A percentile compares a stretch with the other conserved stretches of the same genome.
Conservation (phyloP, 2,888 invertebrate genomes). For the Isotomurus palustris region DNA sequence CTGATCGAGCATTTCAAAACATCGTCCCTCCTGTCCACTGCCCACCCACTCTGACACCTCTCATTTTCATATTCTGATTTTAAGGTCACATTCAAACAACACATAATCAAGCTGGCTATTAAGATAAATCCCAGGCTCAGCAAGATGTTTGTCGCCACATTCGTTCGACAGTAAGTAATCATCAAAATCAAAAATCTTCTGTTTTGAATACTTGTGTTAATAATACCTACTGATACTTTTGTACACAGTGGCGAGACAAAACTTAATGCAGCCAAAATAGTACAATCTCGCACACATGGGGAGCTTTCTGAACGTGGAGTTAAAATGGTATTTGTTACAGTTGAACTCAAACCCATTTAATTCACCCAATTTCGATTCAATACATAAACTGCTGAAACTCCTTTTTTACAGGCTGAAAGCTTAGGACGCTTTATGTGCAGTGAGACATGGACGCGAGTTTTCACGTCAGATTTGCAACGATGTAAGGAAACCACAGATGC, state of each 20-base stretch:
- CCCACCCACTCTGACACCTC: no score
- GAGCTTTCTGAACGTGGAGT: conserved; percentile 32
- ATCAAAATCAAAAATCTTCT: neutral
- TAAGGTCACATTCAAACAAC: no score
- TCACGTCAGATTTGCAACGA: conserved; percentile 33
- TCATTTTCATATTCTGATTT: no score
- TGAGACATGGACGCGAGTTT: conserved; percentile 33
- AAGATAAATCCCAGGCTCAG: no score
- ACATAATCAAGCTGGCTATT: no score
- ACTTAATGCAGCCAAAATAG: conserved; percentile 32
- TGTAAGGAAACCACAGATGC: conserved; percentile 37
- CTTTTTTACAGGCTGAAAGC: conserved; percentile 21
- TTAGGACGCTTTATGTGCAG: conserved; percentile 24
- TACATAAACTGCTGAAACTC: neutral
- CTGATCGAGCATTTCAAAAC: no score
- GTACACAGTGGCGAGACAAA: conserved; percentile 39
- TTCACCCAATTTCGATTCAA: neutral
- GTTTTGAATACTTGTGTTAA: neutral
- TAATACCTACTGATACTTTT: neutral
- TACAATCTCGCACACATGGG: conserved; percentile 34
- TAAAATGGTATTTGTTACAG: conserved; percentile 21
- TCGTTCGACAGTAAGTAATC: conserved; percentile 30
- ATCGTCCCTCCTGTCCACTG: no score
- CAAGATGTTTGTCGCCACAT: conserved; percentile 30
- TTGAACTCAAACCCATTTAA: neutral